Conservation (phyloP, 2,113 vertebrate species). For the Boleophthalmus pectinirostris region DNA sequence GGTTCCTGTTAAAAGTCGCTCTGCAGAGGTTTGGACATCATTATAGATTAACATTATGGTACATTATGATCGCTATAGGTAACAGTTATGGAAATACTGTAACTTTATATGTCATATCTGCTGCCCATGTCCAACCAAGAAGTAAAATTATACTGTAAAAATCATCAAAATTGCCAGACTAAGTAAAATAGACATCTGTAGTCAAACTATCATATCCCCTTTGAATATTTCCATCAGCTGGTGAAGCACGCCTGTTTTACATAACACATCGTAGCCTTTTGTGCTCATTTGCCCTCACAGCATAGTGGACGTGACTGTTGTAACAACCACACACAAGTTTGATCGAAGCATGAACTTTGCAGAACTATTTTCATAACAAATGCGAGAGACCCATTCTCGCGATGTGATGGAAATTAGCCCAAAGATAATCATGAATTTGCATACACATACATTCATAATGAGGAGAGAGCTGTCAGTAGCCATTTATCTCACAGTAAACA, state of each 20-base stretch:
- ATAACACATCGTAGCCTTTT: not conserved
- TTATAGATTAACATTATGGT: too few species aligned
- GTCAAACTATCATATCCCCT: too few species aligned
- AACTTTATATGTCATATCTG: too few species aligned
- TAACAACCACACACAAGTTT: not conserved
- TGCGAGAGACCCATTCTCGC: not conserved
- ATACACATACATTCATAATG: not conserved
- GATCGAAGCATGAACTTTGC: not conserved
- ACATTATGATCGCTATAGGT: too few species aligned
- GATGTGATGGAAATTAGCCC: not conserved
- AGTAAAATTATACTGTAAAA: too few species aligned
- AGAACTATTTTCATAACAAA: not conserved
- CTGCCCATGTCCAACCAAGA: too few species aligned
- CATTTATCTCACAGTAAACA: not conserved
- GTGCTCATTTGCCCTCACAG: not conserved
- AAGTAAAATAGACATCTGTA: too few species aligned
- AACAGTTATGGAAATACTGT: too few species aligned
- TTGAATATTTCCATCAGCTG: not conserved
- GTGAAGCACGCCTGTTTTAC: not conserved
- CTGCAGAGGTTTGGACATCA: too few species aligned
- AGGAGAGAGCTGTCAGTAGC: not conserved
- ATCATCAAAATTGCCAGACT: too few species aligned
- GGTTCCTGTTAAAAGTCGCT: too few species aligned
- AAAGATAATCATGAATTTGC: not conserved
- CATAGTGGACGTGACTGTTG: not conserved